A percentile compares a stretch with the other conserved stretches of the same genome.
phyloP scores from a whole-genome alignment of 2,113 vertebrate species.

The Esox niger region DNA sequence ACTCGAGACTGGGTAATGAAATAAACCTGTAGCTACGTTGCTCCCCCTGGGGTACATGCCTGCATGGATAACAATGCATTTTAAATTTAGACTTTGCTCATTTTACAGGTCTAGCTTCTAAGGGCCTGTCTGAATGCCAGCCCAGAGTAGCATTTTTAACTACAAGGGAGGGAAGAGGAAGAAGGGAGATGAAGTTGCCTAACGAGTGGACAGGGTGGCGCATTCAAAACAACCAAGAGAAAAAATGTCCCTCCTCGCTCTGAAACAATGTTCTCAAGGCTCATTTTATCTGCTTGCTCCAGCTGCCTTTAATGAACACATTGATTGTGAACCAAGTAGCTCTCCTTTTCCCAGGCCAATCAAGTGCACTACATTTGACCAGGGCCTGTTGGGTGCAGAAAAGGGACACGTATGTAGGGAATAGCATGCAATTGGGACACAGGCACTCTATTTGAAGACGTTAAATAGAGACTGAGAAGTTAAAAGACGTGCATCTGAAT shows the following conservation, averaged over 20 bases:
- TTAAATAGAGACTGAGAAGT: conserved; percentile 3
- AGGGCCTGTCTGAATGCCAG: conserved; percentile 37
- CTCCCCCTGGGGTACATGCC: conserved; percentile 25
- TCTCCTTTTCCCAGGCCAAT: too few species aligned
- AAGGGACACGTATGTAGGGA: too few species aligned
- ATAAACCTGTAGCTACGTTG: conserved; percentile 56
- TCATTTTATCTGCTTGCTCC: conserved; percentile 5
- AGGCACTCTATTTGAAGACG: not conserved
- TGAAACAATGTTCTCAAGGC: conserved; percentile 24
- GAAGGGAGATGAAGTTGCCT: conserved; percentile 1
- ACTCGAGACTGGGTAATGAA: conserved; percentile 48
- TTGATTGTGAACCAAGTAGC: too few species aligned
- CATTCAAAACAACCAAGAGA: conserved; percentile 44
- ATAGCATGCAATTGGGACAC: not conserved
- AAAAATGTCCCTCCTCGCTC: conserved; percentile 29
- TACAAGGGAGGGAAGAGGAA: conserved; percentile 21
- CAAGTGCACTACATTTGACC: too few species aligned
- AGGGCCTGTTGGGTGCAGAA: too few species aligned
- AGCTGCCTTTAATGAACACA: not conserved
- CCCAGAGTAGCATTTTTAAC: conserved; percentile 40
- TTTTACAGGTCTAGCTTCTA: conserved; percentile 44
- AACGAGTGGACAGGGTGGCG: conserved; percentile 39
- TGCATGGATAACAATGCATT: conserved; percentile 51
- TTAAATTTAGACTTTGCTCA: conserved; percentile 61
- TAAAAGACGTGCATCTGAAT: conserved; percentile 12